Conservation (phyloP, 2,888 invertebrate genomes). For the Melieria omissa region DNA sequence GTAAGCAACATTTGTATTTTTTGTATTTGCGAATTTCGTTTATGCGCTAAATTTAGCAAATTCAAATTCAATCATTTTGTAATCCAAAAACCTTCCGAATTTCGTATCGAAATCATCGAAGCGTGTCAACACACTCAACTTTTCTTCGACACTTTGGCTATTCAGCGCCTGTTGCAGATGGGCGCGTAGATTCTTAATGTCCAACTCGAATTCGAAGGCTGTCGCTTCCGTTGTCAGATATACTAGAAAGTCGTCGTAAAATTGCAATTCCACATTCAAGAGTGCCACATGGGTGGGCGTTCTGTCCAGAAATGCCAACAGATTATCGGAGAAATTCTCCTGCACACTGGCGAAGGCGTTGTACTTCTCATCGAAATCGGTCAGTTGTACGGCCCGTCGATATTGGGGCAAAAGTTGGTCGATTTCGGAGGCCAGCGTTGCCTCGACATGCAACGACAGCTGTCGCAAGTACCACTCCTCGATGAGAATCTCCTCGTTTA, state of each 20-base stretch:
- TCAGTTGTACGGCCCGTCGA: slow-evolving; percentile 27
- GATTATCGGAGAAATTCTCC: slow-evolving; percentile 37
- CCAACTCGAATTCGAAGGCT: slow-evolving; percentile 6
- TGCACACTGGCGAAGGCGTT: slow-evolving; percentile 40
- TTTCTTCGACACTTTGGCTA: slow-evolving; percentile 17
- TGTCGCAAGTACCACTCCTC: slow-evolving; percentile 45
- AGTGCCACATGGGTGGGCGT: slow-evolving; percentile 27
- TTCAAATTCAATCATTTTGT: slow-evolving; percentile 43
- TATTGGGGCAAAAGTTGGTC: slow-evolving; percentile 30
- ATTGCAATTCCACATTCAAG: slow-evolving; percentile 43
- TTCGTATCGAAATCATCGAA: slow-evolving; percentile 45
- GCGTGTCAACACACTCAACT: slow-evolving; percentile 33
- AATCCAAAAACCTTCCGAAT: slow-evolving; percentile 44
- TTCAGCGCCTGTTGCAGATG: slow-evolving; percentile 32
- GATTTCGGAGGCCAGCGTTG: slow-evolving; percentile 36
- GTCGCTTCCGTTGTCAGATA: slow-evolving; percentile 37
- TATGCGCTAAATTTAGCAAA: slow-evolving; percentile 41
- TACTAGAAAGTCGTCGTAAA: slow-evolving; percentile 41
- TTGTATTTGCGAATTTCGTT: no score
- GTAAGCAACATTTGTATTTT: no score
- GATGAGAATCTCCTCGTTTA: slow-evolving; percentile 45
- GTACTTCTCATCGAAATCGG: slow-evolving; percentile 42
- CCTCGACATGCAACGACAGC: slow-evolving; percentile 31
- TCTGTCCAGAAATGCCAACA: slow-evolving; percentile 32
- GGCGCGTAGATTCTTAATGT: slow-evolving; percentile 10